phyloP scores from a whole-genome alignment of 2,797 vertebrate genomes.

The Ciconia nigra region DNA sequence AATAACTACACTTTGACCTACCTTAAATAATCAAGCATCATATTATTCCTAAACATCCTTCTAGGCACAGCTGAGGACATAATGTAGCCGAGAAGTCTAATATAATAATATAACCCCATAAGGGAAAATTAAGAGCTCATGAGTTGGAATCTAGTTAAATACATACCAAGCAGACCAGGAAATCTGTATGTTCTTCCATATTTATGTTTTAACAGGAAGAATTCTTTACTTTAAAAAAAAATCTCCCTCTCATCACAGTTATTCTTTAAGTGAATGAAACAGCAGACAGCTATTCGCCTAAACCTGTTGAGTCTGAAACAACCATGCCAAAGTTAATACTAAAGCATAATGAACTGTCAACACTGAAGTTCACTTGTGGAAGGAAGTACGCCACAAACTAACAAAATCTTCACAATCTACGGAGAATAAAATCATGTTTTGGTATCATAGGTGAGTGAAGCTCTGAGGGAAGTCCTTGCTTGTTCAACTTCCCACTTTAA shows the following conservation, averaged over 20 bases:
- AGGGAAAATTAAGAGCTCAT: background rate
- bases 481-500: background rate
- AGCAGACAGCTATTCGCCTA: background rate
- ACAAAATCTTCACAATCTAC: background rate
- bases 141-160: background rate
- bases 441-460: background rate
- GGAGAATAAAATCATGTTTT: background rate
- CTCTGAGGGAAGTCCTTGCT: accelerated
- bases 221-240: background rate
- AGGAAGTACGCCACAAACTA: background rate
- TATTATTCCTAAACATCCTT: background rate
- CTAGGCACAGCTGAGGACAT: background rate
- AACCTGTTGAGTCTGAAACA: background rate
- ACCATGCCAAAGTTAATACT: background rate
- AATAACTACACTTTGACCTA: background rate
- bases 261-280: background rate
- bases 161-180: background rate
- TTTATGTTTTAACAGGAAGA: background rate
- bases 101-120: accelerated
- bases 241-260: background rate
- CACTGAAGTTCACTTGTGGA: background rate
- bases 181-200: too few relatives aligned
- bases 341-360: background rate
- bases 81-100: background rate
- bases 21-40: background rate